Conservation (phyloP, 1,140 invertebrate species). For the Magallana ariakensis region DNA sequence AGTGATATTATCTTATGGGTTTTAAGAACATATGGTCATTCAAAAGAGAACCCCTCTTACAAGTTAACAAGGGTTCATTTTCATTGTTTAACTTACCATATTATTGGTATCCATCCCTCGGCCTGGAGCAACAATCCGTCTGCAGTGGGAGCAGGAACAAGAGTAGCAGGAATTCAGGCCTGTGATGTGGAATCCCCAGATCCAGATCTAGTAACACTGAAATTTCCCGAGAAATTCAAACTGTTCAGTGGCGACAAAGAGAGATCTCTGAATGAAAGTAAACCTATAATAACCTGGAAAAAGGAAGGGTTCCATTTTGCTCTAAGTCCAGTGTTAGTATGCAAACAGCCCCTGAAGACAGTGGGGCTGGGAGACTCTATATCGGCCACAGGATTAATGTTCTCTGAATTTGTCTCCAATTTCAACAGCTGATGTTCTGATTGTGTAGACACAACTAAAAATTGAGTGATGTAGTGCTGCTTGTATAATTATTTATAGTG, state of each 20-base stretch:
- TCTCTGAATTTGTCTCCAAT: slow-evolving; percentile 72
- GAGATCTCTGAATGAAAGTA: slow-evolving; percentile 68
- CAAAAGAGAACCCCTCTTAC: slow-evolving; percentile 69
- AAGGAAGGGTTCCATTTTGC: slow-evolving; percentile 78
- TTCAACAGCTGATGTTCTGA: slow-evolving; percentile 40
- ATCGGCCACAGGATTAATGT: slow-evolving; percentile 80
- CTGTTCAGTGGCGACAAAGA: slow-evolving; percentile 75
- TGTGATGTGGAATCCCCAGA: slow-evolving; percentile 77
- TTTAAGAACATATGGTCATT: slow-evolving; percentile 77
- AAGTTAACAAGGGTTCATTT: slow-evolving; percentile 80
- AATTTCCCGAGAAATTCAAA: slow-evolving; percentile 76
- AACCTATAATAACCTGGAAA: slow-evolving; percentile 78
- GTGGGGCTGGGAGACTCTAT: slow-evolving; percentile 82
- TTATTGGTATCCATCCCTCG: slow-evolving; percentile 75
- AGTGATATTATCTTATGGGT: slow-evolving; percentile 80
- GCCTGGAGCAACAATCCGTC: slow-evolving; percentile 79
- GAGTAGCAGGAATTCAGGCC: slow-evolving; percentile 79
- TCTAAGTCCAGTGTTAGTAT: slow-evolving; percentile 81
- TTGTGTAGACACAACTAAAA: slow-evolving; percentile 8
- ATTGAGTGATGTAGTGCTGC: background rate
- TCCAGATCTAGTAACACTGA: slow-evolving; percentile 74
- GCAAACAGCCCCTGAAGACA: slow-evolving; percentile 80
- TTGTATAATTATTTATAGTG: background rate
- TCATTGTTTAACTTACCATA: slow-evolving; percentile 81
- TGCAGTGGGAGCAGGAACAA: slow-evolving; percentile 79